Evolutionary conservation across 2,797 vertebrate species (phyloP).

Genomic region (Anolis apletophallus): DNA sequence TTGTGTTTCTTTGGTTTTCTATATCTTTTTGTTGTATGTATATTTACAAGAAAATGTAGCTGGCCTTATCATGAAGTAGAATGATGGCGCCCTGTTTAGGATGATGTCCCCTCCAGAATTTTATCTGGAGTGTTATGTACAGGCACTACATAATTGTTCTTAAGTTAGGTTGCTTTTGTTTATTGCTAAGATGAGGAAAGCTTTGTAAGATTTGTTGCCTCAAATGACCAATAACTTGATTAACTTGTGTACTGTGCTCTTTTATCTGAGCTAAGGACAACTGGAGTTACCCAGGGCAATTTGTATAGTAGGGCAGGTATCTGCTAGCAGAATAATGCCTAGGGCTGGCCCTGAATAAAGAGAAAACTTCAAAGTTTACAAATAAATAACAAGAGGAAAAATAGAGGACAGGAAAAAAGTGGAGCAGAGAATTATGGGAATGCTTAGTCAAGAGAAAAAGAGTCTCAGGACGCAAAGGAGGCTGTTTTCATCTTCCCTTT

Average conservation of each 20-base stretch:
- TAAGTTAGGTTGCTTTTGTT: neutral
- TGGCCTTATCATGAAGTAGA: no score
- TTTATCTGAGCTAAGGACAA: neutral
- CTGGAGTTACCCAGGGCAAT: no score
- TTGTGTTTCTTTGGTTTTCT: neutral
- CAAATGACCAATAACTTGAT: neutral
- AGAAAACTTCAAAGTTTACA: neutral
- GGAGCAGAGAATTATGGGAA: neutral
- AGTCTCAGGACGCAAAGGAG: no score
- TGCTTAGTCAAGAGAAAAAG: neutral
- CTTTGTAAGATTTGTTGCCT: neutral
- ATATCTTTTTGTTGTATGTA: neutral
- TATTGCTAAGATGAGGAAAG: neutral
- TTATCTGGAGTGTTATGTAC: neutral
- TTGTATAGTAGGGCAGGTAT: no score
- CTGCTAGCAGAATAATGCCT: neutral
- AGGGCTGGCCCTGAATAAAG: no score
- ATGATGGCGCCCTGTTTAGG: no score
- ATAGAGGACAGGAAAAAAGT: neutral
- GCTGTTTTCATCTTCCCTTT: slow-evolving; percentile 68
- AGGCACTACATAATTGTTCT: neutral
- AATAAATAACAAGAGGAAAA: neutral
- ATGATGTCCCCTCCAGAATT: no score
- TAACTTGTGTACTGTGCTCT: neutral
- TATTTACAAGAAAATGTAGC: neutral